These are phyloP conservation scores for Chloebia gouldiae DNA, from an alignment of 2,113 vertebrate genomes.

Conservation along the genomic window DNA sequence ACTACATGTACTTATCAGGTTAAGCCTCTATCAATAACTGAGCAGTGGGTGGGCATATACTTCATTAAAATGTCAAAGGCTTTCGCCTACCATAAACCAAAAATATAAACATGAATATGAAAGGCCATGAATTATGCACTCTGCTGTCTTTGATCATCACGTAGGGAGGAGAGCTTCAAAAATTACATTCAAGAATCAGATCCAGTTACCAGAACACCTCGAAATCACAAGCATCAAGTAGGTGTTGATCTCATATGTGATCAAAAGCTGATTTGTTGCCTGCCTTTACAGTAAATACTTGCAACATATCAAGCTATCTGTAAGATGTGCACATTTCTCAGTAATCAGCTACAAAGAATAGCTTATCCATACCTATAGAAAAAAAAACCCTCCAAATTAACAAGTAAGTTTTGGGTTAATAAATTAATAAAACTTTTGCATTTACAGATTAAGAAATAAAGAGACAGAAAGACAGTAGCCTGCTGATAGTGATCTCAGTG, in stretches of 20 bases:
- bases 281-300: background rate
- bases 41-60: background rate
- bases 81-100: background rate
- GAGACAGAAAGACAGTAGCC: background rate
- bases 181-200: background rate
- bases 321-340: background rate
- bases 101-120: conserved; percentile 49
- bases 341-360: background rate
- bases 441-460: background rate
- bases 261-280: conserved; percentile 26
- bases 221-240: background rate
- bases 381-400: background rate
- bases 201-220: background rate
- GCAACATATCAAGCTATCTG: background rate
- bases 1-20: background rate
- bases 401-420: background rate
- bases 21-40: background rate
- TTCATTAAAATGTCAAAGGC: conserved; percentile 27
- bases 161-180: background rate
- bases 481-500: background rate
- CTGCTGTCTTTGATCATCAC: conserved; percentile 16
- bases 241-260: background rate
- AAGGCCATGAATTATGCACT: conserved; percentile 41
- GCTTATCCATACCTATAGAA: background rate
- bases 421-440: background rate